These are phyloP conservation scores for Cryptus viduatorius DNA, from an alignment of 2,888 invertebrate genomes.

Conservation along the genomic window DNA sequence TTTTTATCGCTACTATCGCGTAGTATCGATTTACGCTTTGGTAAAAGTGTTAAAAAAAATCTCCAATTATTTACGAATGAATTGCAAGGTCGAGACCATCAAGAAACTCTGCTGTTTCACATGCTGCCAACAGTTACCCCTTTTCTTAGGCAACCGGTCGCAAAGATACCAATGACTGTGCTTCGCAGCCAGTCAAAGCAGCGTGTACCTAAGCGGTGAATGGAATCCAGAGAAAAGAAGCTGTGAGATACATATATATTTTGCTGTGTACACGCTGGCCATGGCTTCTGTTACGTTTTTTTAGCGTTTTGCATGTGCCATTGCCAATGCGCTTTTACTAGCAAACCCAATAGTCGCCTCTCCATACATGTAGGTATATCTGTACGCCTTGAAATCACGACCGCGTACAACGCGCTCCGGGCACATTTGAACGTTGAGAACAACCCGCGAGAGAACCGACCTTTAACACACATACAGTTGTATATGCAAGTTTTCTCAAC, in stretches of 20 bases:
- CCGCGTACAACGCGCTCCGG: conserved; percentile 37
- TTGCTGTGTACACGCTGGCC: background rate
- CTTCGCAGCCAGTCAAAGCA: background rate
- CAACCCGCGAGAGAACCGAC: conserved; percentile 48
- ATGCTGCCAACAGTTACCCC: background rate
- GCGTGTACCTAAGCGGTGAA: conserved; percentile 22
- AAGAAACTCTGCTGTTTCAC: background rate
- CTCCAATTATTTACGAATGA: no score
- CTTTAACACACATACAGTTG: conserved; percentile 54
- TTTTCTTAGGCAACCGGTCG: background rate
- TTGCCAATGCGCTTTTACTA: conserved; percentile 49
- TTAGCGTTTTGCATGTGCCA: conserved; percentile 31
- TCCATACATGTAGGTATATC: conserved; percentile 18
- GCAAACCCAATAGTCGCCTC: conserved; percentile 20
- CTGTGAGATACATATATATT: conserved; percentile 22
- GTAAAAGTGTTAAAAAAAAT: background rate
- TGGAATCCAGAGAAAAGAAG: conserved; percentile 53
- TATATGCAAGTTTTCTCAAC: conserved; percentile 58
- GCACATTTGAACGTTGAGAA: conserved; percentile 52
- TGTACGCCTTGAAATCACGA: conserved; percentile 59
- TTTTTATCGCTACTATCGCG: background rate
- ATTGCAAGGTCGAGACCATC: background rate
- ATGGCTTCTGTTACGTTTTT: conserved; percentile 23
- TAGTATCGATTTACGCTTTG: background rate
- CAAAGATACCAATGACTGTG: background rate